These are phyloP conservation scores for Myopa tessellatipennis DNA, from an alignment of 2,888 invertebrate genomes.

Conservation along the genomic window DNA sequence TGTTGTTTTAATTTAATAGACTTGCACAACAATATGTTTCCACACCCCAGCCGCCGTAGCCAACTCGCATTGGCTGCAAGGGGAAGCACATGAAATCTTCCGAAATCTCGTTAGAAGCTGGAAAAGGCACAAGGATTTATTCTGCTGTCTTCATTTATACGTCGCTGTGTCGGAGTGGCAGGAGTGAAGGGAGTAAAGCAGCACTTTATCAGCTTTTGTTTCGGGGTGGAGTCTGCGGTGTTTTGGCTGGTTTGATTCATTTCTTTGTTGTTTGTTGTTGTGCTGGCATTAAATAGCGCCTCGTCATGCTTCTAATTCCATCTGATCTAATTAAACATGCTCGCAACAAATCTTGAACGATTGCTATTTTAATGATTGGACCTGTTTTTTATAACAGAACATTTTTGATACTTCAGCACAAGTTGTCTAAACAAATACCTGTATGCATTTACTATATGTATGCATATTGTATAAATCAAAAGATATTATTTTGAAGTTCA, in stretches of 20 bases:
- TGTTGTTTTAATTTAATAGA: slow-evolving; percentile 38
- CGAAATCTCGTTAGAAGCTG: slow-evolving; percentile 33
- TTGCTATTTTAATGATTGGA: background rate
- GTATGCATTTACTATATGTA: too few species aligned
- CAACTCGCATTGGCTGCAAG: background rate
- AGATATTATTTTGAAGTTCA: too few species aligned
- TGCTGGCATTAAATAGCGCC: background rate
- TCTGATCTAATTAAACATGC: background rate
- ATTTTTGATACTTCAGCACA: too few species aligned
- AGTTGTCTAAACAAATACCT: too few species aligned
- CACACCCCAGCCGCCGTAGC: background rate
- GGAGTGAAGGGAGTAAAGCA: background rate
- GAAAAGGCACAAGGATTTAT: slow-evolving; percentile 26
- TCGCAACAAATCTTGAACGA: background rate
- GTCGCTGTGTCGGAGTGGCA: background rate
- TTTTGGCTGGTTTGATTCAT: slow-evolving; percentile 1
- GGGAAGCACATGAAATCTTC: slow-evolving; percentile 29
- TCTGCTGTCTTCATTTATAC: background rate
- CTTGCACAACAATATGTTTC: slow-evolving; percentile 35
- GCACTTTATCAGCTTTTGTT: background rate
- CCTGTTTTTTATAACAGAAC: too few species aligned
- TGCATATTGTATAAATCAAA: too few species aligned
- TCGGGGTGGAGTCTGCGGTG: slow-evolving; percentile 25
- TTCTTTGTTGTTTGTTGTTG: slow-evolving; percentile 8
- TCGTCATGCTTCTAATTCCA: slow-evolving; percentile 13